Base-by-base conservation (phyloP, 2,797 vertebrate species). In the Nothura maculosa region DNA sequence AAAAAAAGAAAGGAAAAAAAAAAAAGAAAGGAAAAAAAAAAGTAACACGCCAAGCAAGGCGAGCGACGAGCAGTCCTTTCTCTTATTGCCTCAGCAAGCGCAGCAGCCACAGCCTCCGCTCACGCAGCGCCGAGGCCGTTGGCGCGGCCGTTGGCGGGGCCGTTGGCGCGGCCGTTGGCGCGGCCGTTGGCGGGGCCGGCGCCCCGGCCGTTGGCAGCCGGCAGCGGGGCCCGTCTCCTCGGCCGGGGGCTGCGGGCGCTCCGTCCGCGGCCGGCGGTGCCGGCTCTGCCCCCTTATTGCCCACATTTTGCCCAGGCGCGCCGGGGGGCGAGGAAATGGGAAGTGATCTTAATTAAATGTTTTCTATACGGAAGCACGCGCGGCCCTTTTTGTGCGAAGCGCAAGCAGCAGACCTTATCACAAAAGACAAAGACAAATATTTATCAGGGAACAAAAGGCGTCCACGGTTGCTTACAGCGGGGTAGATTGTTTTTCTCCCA, bases 381-480 rank as follows among this genome's bases (percentile, higher is more conserved):
- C 22, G 95, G 96, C 80, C 74, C 54, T 96, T 87, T 77, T 60
- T 77, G 69, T 85, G 38, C 6, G 16, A 28, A 89, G 97, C 96
- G 95, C 97, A 97, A 97, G 88, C 94, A 80, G 80, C 70, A 92
- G 89, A 93, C 81, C 89, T 89, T 94, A 94, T 96, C 98, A 97
- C 98, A 98, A 98, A 98, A 98, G 97, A 96, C 97, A 97, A 98
- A 98, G 96, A 96, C 98, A 98, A 99, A 98, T 98, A 98, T 98
- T 98, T 98, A 98, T 97, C 97, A 96, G 97, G 97, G 98, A 98
- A 99, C 98, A 99, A 99, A 98, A 97, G 97, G 52, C 93, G 86
- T 95, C 97, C 93, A 50, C 61, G 89, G 93, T 78, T 95, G 97
- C 97, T 97, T 97, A 97, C 96, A 47, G 76, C 81, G 81, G 84